Conservation (phyloP, 2,888 invertebrate genomes). For the Agrochola lota region DNA sequence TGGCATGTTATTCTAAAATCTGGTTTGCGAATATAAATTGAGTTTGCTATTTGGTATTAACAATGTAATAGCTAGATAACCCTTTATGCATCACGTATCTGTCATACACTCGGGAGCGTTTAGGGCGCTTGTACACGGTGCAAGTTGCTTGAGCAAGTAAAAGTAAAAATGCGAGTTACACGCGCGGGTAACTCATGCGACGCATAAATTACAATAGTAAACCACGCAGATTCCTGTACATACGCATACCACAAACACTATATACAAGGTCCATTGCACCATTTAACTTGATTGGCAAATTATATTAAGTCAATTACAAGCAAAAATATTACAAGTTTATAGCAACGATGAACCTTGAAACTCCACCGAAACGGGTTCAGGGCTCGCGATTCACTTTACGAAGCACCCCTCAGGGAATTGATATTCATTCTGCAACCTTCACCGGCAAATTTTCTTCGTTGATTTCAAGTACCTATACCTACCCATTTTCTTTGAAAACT, state of each 20-base stretch:
- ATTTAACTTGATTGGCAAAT: conserved; percentile 25
- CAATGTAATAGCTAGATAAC: not conserved
- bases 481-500: conserved; percentile 51
- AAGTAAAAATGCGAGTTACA: not conserved
- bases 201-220: not conserved
- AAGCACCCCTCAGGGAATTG: conserved; percentile 61
- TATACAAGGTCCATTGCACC: conserved; percentile 5
- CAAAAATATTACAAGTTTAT: conserved; percentile 57
- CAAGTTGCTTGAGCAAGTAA: too few species aligned
- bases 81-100: not conserved
- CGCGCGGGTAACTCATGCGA: not conserved
- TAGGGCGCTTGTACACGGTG: not conserved
- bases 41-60: not conserved
- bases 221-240: not conserved
- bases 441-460: conserved; percentile 49
- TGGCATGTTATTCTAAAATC: not conserved
- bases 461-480: conserved; percentile 47
- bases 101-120: not conserved
- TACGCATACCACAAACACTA: not conserved
- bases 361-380: conserved; percentile 53
- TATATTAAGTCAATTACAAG: conserved; percentile 14
- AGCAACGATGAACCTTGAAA: conserved; percentile 56
- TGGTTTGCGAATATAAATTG: conserved; percentile 17
- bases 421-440: conserved; percentile 66
- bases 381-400: conserved; percentile 60